Evolutionary conservation across 2,797 vertebrate genomes (phyloP), one percentile per base, ranked within the genome.

Genomic region (Pangasius mekongensis): DNA sequence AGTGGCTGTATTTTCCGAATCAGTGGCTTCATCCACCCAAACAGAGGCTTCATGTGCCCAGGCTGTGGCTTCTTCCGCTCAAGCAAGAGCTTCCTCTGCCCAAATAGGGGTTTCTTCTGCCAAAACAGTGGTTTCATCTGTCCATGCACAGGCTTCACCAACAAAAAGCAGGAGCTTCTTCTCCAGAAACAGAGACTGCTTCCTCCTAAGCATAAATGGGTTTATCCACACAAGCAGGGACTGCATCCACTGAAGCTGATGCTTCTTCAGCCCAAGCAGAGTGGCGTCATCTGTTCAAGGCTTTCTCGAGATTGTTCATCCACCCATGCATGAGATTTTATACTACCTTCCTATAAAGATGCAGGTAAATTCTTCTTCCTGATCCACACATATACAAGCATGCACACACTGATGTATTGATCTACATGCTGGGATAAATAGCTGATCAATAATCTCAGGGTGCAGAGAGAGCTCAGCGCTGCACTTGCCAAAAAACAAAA

Each of bases 391-490:
- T 58, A 69, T 69, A 80, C 54, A 58, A n/a, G 56, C 88, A 78
- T 56, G 18, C n/a, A 87, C 74, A 71, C 16, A 87, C 49, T 69
- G 22, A 36, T 8, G 20, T 89, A 89, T 89, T 89, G 87, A 91
- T 88, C 74, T 49, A 74, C 84, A 88, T 33, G 76, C 18, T 18
- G 69, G 80, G 83, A 86, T 89, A 87, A 87, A 88, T 58, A 88
- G 77, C 62, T 87, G 87, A 76, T 89, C 86, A 58, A 89, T 90
- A 71, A 49, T 3, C 83, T 56, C 54, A 22, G 47, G 78, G 43
- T 66, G 56, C 27, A 54, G 43, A 47, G 7, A 83, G 47, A 71
- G 47, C 69, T 85, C 84, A 87, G 49, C 5, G 16, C 43, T 69
- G 62, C 71, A 43, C 18, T 60, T 22, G 8, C 71, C 74, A 85